These are phyloP conservation scores for Lepidonotus clava DNA, from an alignment of 2,888 invertebrate species.

Conservation along the genomic window DNA sequence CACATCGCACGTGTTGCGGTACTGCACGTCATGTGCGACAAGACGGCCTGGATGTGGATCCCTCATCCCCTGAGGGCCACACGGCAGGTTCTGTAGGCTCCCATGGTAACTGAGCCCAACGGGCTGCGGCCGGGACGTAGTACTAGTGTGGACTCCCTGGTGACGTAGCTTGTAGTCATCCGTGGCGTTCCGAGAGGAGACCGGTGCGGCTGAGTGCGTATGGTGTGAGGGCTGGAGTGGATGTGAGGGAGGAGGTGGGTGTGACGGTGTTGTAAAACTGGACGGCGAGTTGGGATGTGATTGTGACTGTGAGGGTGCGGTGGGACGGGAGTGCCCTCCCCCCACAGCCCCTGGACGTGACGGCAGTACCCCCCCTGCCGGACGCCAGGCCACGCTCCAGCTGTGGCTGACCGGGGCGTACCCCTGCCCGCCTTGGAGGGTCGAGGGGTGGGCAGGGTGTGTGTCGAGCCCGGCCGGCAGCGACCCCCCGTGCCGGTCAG, in stretches of 20 bases:
- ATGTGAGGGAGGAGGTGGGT: too few relatives aligned
- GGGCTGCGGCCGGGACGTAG: neutral
- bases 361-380: neutral
- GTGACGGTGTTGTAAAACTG: neutral
- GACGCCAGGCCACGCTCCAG: neutral
- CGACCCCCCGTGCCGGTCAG: constrained; percentile 34
- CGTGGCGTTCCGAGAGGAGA: neutral
- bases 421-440: too few relatives aligned
- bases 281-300: neutral
- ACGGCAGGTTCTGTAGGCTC: constrained; percentile 5
- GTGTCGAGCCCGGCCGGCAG: neutral
- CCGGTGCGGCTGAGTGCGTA: neutral
- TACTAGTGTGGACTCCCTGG: neutral
- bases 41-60: too few relatives aligned
- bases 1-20: too few relatives aligned
- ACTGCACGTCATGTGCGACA: too few relatives aligned
- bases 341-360: too few relatives aligned
- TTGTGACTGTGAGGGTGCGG: too few relatives aligned
- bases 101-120: constrained; percentile 25
- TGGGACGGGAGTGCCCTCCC: too few relatives aligned
- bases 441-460: neutral
- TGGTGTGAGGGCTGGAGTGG: too few relatives aligned
- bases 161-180: constrained; percentile 47
- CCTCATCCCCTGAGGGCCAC: too few relatives aligned
- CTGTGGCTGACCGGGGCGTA: constrained; percentile 15